These are phyloP conservation scores for Hippasteria phrygiana DNA, from an alignment of 53 echinoderm and acorn worm genomes.

Conservation along the genomic window DNA sequence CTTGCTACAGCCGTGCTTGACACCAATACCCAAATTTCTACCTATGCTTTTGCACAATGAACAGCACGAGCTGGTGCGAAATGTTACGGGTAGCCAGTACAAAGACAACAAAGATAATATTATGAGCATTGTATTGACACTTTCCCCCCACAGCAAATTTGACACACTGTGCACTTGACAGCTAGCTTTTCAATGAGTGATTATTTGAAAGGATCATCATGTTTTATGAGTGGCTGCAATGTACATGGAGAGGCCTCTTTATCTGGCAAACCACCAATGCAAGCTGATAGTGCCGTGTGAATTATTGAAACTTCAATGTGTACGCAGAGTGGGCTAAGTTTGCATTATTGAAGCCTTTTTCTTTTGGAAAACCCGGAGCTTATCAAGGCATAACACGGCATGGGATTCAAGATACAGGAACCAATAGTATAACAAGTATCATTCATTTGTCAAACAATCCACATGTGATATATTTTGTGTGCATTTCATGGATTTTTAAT, in stretches of 20 bases:
- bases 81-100: constrained; percentile 12
- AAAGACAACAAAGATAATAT: not conserved
- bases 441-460: not conserved
- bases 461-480: not conserved
- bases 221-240: not conserved
- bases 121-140: constrained; percentile 12
- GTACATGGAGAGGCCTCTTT: too few species aligned
- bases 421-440: not conserved
- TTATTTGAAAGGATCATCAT: not conserved
- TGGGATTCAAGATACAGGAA: not conserved
- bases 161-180: not conserved
- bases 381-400: not conserved
- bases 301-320: not conserved
- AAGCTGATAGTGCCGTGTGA: not conserved
- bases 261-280: not conserved
- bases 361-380: not conserved
- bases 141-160: not conserved
- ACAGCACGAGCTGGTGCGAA: not conserved
- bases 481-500: not conserved
- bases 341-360: not conserved
- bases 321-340: not conserved
- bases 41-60: not conserved
- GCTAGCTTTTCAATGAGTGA: too few species aligned
- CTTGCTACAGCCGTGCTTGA: too few species aligned
- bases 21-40: too few species aligned